Conservation (phyloP, 2,113 vertebrate genomes). For the Aegotheles bennettii region DNA sequence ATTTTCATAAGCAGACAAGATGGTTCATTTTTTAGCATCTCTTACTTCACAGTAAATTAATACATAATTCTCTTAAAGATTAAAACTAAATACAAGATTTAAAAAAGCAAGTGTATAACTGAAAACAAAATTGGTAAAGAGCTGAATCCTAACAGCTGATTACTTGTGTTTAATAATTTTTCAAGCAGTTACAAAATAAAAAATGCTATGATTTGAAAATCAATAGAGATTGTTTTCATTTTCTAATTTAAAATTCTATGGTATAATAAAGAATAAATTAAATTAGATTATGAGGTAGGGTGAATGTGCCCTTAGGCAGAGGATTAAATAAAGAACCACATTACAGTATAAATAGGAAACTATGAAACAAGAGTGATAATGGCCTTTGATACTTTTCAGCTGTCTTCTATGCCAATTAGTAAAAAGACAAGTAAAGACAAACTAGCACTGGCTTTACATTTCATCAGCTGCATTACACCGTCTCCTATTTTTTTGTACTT, state of each 20-base stretch:
- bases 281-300: background rate
- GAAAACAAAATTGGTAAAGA: background rate
- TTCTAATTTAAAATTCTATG: background rate
- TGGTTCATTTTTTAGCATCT: background rate
- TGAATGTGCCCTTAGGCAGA: background rate
- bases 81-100: background rate
- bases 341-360: background rate
- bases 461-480: background rate
- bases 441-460: background rate
- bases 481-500: background rate
- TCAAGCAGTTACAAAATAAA: background rate
- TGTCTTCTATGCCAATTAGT: background rate
- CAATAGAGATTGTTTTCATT: background rate
- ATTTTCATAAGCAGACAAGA: background rate
- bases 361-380: background rate
- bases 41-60: background rate
- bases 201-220: background rate
- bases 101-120: background rate
- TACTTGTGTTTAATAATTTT: background rate
- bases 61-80: background rate
- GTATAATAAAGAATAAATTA: background rate
- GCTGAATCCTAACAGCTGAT: background rate
- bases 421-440: background rate
- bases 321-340: background rate
- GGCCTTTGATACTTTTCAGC: background rate